Evolutionary conservation across 64 coral and sea anemone species (phyloP).

Genomic region (Cladopsammia gracilis): DNA sequence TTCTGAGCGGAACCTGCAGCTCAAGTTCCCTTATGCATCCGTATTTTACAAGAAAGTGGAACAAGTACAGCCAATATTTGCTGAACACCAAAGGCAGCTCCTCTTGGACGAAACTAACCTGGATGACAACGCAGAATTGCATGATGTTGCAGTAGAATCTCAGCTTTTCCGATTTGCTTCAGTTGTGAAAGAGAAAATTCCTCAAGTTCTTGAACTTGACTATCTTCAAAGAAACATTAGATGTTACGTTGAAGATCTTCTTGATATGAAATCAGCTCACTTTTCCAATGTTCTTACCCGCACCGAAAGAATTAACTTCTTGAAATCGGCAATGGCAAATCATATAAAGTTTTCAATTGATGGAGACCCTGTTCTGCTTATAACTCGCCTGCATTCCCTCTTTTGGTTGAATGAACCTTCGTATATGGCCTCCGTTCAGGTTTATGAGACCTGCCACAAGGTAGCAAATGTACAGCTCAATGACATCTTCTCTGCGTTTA

Average conservation of each 20-base stretch:
- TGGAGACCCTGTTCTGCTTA: conserved; percentile 35
- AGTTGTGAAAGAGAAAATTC: conserved; percentile 70
- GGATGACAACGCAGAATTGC: conserved; percentile 67
- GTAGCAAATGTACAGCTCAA: conserved; percentile 15
- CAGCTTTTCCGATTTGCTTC: conserved; percentile 55
- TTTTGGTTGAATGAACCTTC: conserved; percentile 61
- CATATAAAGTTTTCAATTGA: conserved; percentile 28
- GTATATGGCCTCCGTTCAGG: conserved; percentile 43
- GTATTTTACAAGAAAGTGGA: conserved; percentile 78
- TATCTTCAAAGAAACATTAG: conserved; percentile 42
- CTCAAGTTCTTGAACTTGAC: conserved; percentile 61
- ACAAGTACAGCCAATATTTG: conserved; percentile 65
- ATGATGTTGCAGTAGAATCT: background rate
- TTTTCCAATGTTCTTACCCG: conserved; percentile 39
- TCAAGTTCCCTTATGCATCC: conserved; percentile 73
- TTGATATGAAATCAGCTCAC: conserved; percentile 72
- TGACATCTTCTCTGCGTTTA: background rate
- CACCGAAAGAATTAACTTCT: conserved; percentile 44
- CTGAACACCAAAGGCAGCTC: conserved; percentile 69
- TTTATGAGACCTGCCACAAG: conserved; percentile 21
- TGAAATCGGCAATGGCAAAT: conserved; percentile 61
- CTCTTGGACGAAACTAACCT: conserved; percentile 65
- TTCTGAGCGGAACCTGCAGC: conserved; percentile 20
- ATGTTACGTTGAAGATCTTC: conserved; percentile 80
- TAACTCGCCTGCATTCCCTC: conserved; percentile 63